Conservation (phyloP, 2,888 invertebrate genomes). For the Phyllotreta striolata region DNA sequence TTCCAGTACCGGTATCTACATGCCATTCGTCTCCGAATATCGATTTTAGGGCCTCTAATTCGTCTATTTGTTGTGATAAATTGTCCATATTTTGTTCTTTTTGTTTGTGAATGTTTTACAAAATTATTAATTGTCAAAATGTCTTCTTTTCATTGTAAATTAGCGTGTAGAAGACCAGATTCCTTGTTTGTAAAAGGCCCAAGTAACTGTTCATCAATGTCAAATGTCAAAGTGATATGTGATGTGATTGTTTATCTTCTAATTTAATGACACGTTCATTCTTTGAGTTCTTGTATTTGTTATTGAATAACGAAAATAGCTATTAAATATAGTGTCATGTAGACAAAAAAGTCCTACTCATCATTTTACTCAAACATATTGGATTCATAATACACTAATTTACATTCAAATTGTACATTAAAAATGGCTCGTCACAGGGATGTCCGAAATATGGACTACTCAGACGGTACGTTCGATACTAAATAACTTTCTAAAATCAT, state of each 20-base stretch:
- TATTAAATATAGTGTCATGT: no score
- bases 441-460: conserved; percentile 83
- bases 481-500: conserved; percentile 1
- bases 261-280: no score
- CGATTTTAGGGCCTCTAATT: conserved; percentile 75
- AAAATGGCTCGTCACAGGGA: conserved; percentile 88
- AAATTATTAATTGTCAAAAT: background rate
- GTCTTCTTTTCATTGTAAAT: no score
- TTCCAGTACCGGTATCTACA: conserved; percentile 65
- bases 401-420: background rate
- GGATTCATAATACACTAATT: background rate
- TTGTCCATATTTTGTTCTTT: conserved; percentile 49
- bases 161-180: no score
- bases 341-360: no score
- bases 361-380: no score
- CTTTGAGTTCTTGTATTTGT: no score
- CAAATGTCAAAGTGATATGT: no score
- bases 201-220: no score
- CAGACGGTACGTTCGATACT: conserved; percentile 68
- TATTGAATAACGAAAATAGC: no score
- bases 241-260: no score
- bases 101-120: background rate
- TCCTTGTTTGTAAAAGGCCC: no score
- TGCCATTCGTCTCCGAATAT: conserved; percentile 78
- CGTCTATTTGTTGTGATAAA: conserved; percentile 63